Conservation (phyloP, 23 tunicate species). For the Styela clava region DNA sequence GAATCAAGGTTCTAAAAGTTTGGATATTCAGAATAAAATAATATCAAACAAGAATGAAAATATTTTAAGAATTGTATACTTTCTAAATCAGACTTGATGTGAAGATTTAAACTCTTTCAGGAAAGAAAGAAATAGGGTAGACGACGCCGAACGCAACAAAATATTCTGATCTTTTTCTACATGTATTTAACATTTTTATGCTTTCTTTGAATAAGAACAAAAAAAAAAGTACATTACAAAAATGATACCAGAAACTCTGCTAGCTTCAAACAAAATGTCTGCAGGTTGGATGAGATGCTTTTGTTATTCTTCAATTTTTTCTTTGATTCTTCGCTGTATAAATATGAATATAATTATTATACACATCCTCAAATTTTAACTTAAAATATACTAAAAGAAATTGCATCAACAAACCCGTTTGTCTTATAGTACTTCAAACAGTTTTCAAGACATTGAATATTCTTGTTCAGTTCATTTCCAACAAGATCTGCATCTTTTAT, state of each 20-base stretch:
- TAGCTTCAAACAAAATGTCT: conserved; percentile 18
- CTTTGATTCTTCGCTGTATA: conserved; percentile 11
- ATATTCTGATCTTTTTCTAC: no score
- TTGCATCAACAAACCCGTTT: conserved; percentile 34
- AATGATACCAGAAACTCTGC: conserved; percentile 35
- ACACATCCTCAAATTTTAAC: not conserved
- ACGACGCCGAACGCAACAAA: no score
- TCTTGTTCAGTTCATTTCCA: conserved; percentile 37
- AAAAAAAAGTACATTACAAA: no score
- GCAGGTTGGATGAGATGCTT: not conserved
- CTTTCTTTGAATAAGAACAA: no score
- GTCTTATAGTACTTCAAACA: conserved; percentile 58
- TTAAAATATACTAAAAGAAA: no score
- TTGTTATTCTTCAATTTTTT: conserved; percentile 23
- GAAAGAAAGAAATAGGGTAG: no score
- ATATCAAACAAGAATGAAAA: no score
- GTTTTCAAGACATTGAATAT: conserved; percentile 33
- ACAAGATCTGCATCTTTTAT: conserved; percentile 46
- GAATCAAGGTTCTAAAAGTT: conserved; percentile 54
- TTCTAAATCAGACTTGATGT: no score
- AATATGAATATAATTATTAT: not conserved
- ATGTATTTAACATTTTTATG: no score
- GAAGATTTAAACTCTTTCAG: no score
- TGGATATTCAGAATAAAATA: no score
- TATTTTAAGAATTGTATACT: no score